phyloP scores from a whole-genome alignment of 1,140 invertebrate species.

The Brachionus calyciflorus region DNA sequence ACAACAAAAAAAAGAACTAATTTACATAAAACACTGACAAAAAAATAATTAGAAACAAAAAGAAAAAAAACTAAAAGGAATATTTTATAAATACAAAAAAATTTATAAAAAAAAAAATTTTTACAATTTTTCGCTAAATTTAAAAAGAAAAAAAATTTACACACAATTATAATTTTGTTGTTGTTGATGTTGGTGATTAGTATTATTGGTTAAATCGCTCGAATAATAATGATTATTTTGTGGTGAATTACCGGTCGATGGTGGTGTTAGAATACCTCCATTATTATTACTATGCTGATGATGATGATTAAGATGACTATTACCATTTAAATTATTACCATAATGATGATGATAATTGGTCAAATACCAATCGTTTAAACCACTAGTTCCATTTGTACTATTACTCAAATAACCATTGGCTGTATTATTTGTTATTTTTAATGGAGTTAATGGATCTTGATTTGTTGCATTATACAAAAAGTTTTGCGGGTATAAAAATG shows the following conservation, averaged over 20 bases:
- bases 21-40: neutral
- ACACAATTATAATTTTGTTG: conserved; percentile 38
- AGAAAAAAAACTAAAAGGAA: neutral
- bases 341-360: conserved; percentile 26
- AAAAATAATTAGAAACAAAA: neutral
- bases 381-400: neutral
- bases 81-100: conserved; percentile 25
- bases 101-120: neutral
- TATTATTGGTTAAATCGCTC: neutral
- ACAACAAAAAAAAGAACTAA: neutral
- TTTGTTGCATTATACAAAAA: neutral
- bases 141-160: no score
- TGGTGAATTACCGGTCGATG: conserved; percentile 45
- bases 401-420: neutral
- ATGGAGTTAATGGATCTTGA: conserved; percentile 21
- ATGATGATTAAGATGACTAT: neutral
- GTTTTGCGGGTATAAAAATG: conserved; percentile 16
- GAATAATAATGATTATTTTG: neutral
- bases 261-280: conserved; percentile 39
- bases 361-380: conserved; percentile 40
- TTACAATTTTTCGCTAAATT: neutral
- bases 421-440: conserved; percentile 31
- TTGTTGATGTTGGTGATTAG: neutral
- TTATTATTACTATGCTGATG: neutral
- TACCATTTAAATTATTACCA: neutral